Evolutionary conservation across 2,888 invertebrate species (phyloP).

Genomic region (Ectemnius continuus): DNA sequence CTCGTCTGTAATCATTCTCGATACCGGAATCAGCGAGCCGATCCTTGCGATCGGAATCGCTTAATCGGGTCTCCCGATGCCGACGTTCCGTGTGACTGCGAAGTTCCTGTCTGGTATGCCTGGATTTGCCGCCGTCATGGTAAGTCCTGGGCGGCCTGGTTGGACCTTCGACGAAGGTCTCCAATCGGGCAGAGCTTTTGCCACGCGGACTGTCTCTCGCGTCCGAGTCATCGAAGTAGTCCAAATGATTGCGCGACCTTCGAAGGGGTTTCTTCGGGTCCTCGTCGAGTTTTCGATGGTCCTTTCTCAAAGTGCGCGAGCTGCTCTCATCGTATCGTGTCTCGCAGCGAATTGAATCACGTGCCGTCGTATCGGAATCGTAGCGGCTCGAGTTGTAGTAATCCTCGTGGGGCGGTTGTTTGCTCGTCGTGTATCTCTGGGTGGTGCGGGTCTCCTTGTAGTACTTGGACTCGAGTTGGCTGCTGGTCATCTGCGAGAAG

Average conservation of each 20-base stretch:
- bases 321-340: slow-evolving; percentile 61
- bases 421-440: slow-evolving; percentile 67
- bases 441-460: slow-evolving; percentile 71
- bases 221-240: slow-evolving; percentile 73
- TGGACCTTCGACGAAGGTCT: slow-evolving; percentile 70
- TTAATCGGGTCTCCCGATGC: slow-evolving; percentile 72
- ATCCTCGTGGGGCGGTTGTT: slow-evolving; percentile 68
- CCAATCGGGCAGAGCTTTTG: slow-evolving; percentile 55
- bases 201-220: slow-evolving; percentile 66
- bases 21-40: slow-evolving; percentile 88
- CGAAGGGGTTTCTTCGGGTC: slow-evolving; percentile 69
- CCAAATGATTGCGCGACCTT: slow-evolving; percentile 70
- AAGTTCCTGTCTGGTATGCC: slow-evolving; percentile 77
- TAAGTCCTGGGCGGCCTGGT: slow-evolving; percentile 65
- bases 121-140: slow-evolving; percentile 72
- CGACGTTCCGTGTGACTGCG: slow-evolving; percentile 75
- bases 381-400: slow-evolving; percentile 74
- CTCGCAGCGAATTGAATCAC: slow-evolving; percentile 70
- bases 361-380: slow-evolving; percentile 74
- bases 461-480: slow-evolving; percentile 72
- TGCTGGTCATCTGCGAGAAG: slow-evolving; percentile 74
- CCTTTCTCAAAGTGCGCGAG: slow-evolving; percentile 62
- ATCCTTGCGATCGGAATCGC: slow-evolving; percentile 80
- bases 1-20: slow-evolving; percentile 88
- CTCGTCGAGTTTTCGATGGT: slow-evolving; percentile 63